These are phyloP conservation scores for Notoglanidium macrostoma DNA, from an alignment of 2,797 vertebrate genomes.

Conservation along the genomic window DNA sequence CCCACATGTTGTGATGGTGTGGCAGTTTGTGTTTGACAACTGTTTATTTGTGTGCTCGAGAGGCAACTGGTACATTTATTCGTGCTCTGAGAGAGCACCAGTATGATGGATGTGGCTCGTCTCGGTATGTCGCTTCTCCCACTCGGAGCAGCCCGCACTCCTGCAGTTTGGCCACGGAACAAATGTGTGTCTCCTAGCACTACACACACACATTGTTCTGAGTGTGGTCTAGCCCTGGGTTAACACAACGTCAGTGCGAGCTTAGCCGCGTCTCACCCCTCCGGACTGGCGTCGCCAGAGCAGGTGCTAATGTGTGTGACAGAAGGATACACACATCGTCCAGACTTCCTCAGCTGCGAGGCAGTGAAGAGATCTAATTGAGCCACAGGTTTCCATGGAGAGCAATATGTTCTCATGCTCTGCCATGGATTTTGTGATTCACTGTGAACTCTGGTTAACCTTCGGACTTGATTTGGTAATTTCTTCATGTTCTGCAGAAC, in stretches of 20 bases:
- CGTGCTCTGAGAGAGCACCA: constrained; percentile 23
- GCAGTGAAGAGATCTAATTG: constrained; percentile 58
- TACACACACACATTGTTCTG: constrained; percentile 15
- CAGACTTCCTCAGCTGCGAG: constrained; percentile 53
- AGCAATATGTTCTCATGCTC: constrained; percentile 57
- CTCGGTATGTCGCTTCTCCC: constrained; percentile 23
- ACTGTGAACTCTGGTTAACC: constrained; percentile 56
- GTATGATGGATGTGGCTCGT: constrained; percentile 35
- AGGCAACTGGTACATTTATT: constrained; percentile 38
- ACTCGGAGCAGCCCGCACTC: constrained; percentile 6
- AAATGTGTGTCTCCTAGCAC: constrained; percentile 32
- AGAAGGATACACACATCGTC: constrained; percentile 53
- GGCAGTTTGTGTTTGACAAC: constrained; percentile 52
- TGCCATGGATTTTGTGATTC: constrained; percentile 49
- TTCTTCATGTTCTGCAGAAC: constrained; percentile 41
- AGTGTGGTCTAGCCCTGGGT: constrained; percentile 24
- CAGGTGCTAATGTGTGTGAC: constrained; percentile 54
- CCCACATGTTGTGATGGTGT: constrained; percentile 47
- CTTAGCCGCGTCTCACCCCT: constrained; percentile 32
- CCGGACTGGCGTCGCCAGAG: constrained; percentile 31
- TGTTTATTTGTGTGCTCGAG: constrained; percentile 45
- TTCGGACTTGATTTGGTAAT: constrained; percentile 53
- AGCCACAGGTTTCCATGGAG: constrained; percentile 60
- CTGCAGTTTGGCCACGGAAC: constrained; percentile 22
- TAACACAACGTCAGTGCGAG: constrained; percentile 21